These are phyloP conservation scores for Hipparchia sbordonii DNA, from an alignment of 2,888 invertebrate genomes.

Conservation along the genomic window DNA sequence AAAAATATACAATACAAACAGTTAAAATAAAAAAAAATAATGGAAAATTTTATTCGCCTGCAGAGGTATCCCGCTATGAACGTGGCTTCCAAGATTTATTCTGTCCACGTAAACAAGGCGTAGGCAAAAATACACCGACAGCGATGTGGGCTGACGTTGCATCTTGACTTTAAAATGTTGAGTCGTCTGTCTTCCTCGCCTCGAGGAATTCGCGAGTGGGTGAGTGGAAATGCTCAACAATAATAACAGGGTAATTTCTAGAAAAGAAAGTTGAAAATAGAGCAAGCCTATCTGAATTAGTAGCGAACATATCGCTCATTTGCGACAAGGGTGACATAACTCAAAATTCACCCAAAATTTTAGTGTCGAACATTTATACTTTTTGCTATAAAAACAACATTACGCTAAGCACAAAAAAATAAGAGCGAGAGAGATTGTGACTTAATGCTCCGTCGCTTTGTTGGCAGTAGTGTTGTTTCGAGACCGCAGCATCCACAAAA, in stretches of 20 bases:
- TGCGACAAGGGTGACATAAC: too few relatives aligned
- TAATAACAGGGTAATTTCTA: slow-evolving; percentile 1
- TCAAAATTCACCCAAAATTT: too few relatives aligned
- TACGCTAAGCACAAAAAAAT: too few relatives aligned
- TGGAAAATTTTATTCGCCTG: neutral
- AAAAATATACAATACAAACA: too few relatives aligned
- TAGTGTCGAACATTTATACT: too few relatives aligned
- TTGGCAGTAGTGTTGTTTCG: too few relatives aligned
- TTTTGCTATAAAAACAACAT: too few relatives aligned
- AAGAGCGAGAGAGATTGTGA: too few relatives aligned
- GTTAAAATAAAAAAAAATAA: neutral
- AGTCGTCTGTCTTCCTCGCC: slow-evolving; percentile 15
- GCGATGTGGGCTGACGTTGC: slow-evolving; percentile 44
- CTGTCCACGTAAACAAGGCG: slow-evolving; percentile 48
- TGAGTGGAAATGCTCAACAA: neutral
- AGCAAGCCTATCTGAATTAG: too few relatives aligned
- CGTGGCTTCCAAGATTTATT: slow-evolving; percentile 50
- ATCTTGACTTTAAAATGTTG: slow-evolving; percentile 39
- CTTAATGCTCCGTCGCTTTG: too few relatives aligned
- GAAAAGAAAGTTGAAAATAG: neutral
- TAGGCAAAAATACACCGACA: slow-evolving; percentile 54
- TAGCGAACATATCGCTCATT: neutral
- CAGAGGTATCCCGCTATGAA: slow-evolving; percentile 42
- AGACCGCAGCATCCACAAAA: too few relatives aligned
- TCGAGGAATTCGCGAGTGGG: slow-evolving; percentile 2